Conservation (phyloP, 2,888 invertebrate genomes). For the Scaptomyza parva region DNA sequence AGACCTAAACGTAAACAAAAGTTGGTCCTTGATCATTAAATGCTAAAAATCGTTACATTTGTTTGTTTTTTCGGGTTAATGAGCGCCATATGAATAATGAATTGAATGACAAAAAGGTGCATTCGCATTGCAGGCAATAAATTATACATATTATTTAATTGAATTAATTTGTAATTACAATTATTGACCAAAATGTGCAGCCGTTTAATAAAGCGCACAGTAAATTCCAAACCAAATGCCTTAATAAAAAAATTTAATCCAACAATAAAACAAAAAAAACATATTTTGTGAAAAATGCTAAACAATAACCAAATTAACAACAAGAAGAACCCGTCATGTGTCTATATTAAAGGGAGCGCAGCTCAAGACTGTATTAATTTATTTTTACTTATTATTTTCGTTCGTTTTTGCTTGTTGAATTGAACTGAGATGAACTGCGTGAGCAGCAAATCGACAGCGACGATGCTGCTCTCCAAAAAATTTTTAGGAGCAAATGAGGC, state of each 20-base stretch:
- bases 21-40: slow-evolving; percentile 27
- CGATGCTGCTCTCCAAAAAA: slow-evolving; percentile 43
- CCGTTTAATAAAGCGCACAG: slow-evolving; percentile 45
- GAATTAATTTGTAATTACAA: slow-evolving; percentile 67
- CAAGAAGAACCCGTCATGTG: slow-evolving; percentile 56
- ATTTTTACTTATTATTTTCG: not conserved
- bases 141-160: slow-evolving; percentile 64
- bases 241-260: slow-evolving; percentile 16
- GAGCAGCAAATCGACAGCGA: not conserved
- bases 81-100: slow-evolving; percentile 17
- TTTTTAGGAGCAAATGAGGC: slow-evolving; percentile 56
- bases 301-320: slow-evolving; percentile 56
- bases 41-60: slow-evolving; percentile 4
- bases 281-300: slow-evolving; percentile 14
- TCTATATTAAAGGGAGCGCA: slow-evolving; percentile 66
- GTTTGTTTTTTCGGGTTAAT: not conserved
- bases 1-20: slow-evolving; percentile 4
- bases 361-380: slow-evolving; percentile 33
- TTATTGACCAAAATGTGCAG: slow-evolving; percentile 48
- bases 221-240: slow-evolving; percentile 25
- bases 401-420: slow-evolving; percentile 38
- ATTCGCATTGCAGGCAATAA: slow-evolving; percentile 43
- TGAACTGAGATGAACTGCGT: slow-evolving; percentile 58
- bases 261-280: slow-evolving; percentile 21
- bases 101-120: slow-evolving; percentile 44